A percentile compares a stretch with the other conserved stretches of the same genome.
phyloP scores from a whole-genome alignment of 1,140 invertebrate species.

The Heliconius congener region DNA sequence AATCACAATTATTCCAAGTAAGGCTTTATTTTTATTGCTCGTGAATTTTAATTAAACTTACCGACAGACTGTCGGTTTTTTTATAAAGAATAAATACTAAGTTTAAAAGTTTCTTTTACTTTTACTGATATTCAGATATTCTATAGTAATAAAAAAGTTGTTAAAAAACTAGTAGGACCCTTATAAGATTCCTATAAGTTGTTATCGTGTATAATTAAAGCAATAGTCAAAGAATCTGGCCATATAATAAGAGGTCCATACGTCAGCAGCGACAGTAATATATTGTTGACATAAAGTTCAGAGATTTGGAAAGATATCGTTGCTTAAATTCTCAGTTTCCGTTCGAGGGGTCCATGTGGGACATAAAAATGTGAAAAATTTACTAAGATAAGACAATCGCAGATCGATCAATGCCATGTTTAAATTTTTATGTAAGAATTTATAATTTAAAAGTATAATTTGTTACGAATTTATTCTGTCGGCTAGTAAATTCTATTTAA shows the following conservation, averaged over 20 bases:
- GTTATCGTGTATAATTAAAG: slow-evolving; percentile 75
- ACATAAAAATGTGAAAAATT: slow-evolving; percentile 71
- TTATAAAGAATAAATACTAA: neutral
- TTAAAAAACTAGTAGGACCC: slow-evolving; percentile 53
- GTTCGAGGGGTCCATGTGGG: slow-evolving; percentile 48
- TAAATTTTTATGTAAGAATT: slow-evolving; percentile 28
- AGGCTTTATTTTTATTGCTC: neutral
- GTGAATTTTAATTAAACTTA: neutral
- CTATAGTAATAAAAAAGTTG: slow-evolving; percentile 11
- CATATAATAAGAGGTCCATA: slow-evolving; percentile 57
- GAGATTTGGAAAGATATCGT: slow-evolving; percentile 74
- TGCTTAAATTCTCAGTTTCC: slow-evolving; percentile 68
- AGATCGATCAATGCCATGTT: slow-evolving; percentile 67
- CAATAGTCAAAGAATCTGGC: slow-evolving; percentile 68
- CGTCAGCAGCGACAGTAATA: slow-evolving; percentile 67
- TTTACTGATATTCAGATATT: neutral
- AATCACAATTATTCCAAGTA: slow-evolving; percentile 59
- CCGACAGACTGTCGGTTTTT: neutral
- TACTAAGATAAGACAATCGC: slow-evolving; percentile 53
- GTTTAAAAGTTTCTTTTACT: neutral
- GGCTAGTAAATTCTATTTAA: neutral
- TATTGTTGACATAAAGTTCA: slow-evolving; percentile 75
- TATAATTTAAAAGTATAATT: slow-evolving; percentile 23
- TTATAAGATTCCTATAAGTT: slow-evolving; percentile 40
- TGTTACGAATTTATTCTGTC: neutral